Evolutionary conservation across 53 echinoderm and acorn worm genomes (phyloP).

Genomic region (Crossaster papposus): DNA sequence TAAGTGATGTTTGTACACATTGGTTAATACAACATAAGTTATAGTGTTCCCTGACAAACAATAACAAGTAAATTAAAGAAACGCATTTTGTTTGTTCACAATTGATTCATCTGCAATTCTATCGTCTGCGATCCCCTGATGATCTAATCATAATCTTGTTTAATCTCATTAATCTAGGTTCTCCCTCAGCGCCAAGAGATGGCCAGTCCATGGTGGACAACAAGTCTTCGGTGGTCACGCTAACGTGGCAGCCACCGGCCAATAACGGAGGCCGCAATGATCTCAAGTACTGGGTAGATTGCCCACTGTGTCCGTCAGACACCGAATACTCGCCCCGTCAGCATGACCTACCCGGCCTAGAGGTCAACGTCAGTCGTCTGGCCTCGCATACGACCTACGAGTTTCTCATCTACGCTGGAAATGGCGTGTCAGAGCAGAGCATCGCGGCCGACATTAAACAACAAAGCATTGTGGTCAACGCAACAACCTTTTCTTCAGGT

Average conservation of each 20-base stretch:
- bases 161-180: conserved; percentile 59
- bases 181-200: conserved; percentile 80
- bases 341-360: conserved; percentile 48
- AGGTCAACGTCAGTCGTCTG: conserved; percentile 87
- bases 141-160: not conserved
- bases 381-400: conserved; percentile 91
- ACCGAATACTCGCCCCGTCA: conserved; percentile 75
- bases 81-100: too few species aligned
- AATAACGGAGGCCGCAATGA: conserved; percentile 74
- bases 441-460: conserved; percentile 56
- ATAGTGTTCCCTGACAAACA: too few species aligned
- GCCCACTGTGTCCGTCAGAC: conserved; percentile 77
- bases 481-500: conserved; percentile 93
- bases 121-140: too few species aligned
- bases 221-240: conserved; percentile 88
- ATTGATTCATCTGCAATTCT: too few species aligned
- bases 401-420: conserved; percentile 79
- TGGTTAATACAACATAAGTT: too few species aligned
- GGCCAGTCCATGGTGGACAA: conserved; percentile 80
- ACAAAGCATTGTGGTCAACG: conserved; percentile 61
- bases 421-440: conserved; percentile 78
- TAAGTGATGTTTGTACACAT: too few species aligned
- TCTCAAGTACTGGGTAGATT: conserved; percentile 75
- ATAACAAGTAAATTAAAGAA: too few species aligned
- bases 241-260: conserved; percentile 79